Evolutionary conservation across 2,113 vertebrate species (phyloP).

Genomic region (Alosa alosa): DNA sequence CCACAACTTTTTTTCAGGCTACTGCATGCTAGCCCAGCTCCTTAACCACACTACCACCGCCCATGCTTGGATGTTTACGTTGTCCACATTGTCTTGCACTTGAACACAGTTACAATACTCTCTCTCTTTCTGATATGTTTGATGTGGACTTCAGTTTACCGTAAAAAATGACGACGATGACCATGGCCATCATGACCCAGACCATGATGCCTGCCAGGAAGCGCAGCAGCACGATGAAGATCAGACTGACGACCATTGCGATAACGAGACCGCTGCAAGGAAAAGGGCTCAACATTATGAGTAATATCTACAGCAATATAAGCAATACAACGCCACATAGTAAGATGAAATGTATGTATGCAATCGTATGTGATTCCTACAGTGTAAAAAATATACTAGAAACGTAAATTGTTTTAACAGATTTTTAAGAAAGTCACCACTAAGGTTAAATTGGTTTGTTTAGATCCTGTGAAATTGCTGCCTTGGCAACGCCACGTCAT

Average conservation of each 20-base stretch:
- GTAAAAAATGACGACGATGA: constrained; percentile 86
- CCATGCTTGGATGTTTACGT: no score
- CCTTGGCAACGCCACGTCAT: no score
- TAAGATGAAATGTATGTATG: no score
- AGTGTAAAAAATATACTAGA: no score
- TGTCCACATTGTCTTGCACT: not conserved
- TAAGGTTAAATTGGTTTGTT: no score
- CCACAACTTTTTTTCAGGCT: no score
- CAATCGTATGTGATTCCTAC: no score
- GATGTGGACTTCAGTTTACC: constrained; percentile 63
- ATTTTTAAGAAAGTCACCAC: no score
- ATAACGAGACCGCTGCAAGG: constrained; percentile 81
- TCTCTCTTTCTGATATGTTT: not conserved
- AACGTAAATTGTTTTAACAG: no score
- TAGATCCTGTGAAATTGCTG: no score
- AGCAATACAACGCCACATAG: not conserved
- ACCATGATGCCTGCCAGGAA: constrained; percentile 89
- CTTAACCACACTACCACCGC: no score
- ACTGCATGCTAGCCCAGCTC: no score
- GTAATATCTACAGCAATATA: not conserved
- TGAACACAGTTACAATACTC: not conserved
- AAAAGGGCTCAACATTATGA: not conserved
- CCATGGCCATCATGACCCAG: constrained; percentile 90
- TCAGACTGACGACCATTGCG: constrained; percentile 85
- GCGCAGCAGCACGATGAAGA: constrained; percentile 87